Base-by-base conservation (phyloP, 2,113 vertebrate genomes). In the Casuarius casuarius region DNA sequence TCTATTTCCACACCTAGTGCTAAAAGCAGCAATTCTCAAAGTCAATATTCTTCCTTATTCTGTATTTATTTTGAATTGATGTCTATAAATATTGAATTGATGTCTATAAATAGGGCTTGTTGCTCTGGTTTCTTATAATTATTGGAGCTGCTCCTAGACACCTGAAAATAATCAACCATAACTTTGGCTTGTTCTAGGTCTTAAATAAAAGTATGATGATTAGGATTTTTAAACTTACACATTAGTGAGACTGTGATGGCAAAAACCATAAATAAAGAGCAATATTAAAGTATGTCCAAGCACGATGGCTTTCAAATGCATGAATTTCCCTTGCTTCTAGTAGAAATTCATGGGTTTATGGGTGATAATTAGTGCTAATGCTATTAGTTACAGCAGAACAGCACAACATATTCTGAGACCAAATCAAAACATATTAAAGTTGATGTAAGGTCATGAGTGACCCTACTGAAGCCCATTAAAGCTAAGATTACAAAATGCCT, bases 61-160 rank as follows among this genome's bases (percentile, higher is more conserved):
- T 80, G 42, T 59, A 58, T 90, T 91, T 75, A 75, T 86, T 88
- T 91, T 92, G 68, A 90, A 67, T 78, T 62, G 9, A 58, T 68
- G 4, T 56, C 77, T 82, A 25, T 49, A 91, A 92, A 91, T 52
- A 78, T 91, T 92, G 68, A 90, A 67, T 78, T 62, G 9, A 58
- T 68, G 4, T 56, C 77, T 82, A 22, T 54, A 91, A 92, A 91
- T 52, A 78, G 46, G 23, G 4, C 38, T 92, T 85, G 26, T 51
- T 66, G 14, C 33, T 80, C 40, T 76, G 20, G 5, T 61, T 93
- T 42, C 76, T 88, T 76, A 33, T 51, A 76, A 71, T 70, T 86
- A 49, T 28, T 79, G 54, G 70, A 94, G 12, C 28, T 78, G 46
- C 19, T 78, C 42, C 78, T 63, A 92, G 61, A 56, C 21, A 72